Conservation (phyloP, 2,888 invertebrate species). For the Andrena bucephala region DNA sequence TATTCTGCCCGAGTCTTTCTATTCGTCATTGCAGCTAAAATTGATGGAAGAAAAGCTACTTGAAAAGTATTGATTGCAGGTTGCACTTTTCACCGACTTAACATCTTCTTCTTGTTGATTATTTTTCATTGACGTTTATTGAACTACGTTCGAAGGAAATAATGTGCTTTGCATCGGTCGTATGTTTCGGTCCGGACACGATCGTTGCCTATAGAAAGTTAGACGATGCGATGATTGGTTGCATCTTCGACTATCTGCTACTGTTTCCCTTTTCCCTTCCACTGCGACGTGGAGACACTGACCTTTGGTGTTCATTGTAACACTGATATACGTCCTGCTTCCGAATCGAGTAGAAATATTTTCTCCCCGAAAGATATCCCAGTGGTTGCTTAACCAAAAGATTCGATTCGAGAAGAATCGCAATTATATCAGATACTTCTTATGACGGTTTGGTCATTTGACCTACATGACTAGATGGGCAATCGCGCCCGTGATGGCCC, state of each 20-base stretch:
- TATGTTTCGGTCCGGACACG: slow-evolving; percentile 60
- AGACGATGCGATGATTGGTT: slow-evolving; percentile 52
- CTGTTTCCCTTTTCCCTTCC: slow-evolving; percentile 65
- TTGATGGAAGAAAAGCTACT: slow-evolving; percentile 62
- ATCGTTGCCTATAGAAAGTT: slow-evolving; percentile 61
- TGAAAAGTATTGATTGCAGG: slow-evolving; percentile 64
- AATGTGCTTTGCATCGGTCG: slow-evolving; percentile 61
- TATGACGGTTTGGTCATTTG: slow-evolving; percentile 83
- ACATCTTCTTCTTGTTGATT: slow-evolving; percentile 70
- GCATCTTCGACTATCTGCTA: slow-evolving; percentile 65
- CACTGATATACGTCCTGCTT: slow-evolving; percentile 68
- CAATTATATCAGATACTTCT: slow-evolving; percentile 77
- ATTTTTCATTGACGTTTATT: slow-evolving; percentile 68
- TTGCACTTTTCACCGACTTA: slow-evolving; percentile 65
- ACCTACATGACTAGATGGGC: slow-evolving; percentile 84
- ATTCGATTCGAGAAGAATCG: slow-evolving; percentile 77
- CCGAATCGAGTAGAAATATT: slow-evolving; percentile 70
- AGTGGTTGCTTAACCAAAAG: slow-evolving; percentile 69
- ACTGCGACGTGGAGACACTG: slow-evolving; percentile 64
- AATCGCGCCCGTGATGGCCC: slow-evolving; percentile 84
- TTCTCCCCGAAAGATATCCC: slow-evolving; percentile 67
- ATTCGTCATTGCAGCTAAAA: slow-evolving; percentile 60
- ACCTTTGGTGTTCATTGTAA: slow-evolving; percentile 60
- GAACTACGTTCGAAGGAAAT: slow-evolving; percentile 61
- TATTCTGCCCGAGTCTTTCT: slow-evolving; percentile 67